A percentile compares a stretch with the other conserved stretches of the same genome.
phyloP scores from a whole-genome alignment of 2,888 invertebrate species.

The Ferdinandea cuprea region DNA sequence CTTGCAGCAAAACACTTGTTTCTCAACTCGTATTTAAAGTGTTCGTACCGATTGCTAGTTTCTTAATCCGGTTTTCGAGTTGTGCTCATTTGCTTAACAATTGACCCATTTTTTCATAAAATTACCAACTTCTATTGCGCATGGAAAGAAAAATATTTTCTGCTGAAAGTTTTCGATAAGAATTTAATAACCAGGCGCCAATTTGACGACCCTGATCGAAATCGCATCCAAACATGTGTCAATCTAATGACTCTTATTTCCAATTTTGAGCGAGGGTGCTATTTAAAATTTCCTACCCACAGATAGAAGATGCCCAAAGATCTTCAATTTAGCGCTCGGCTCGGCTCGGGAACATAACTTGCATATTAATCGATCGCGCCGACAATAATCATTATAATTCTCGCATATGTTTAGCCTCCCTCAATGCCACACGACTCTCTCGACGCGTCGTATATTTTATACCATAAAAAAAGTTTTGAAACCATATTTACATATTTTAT shows the following conservation, averaged over 20 bases:
- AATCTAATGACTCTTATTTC: conserved; percentile 13
- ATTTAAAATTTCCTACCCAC: conserved; percentile 15
- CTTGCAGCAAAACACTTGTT: too few species aligned
- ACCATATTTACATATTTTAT: conserved; percentile 37
- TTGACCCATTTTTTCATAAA: too few species aligned
- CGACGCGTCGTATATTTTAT: not conserved
- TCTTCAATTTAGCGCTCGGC: conserved; percentile 17
- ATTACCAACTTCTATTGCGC: too few species aligned
- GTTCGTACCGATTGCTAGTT: too few species aligned
- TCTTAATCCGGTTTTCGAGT: too few species aligned
- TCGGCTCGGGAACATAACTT: conserved; percentile 18
- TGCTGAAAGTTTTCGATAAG: too few species aligned
- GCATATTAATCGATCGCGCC: conserved; percentile 36
- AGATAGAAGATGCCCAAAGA: conserved; percentile 16
- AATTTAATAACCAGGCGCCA: not conserved
- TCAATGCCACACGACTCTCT: conserved; percentile 13
- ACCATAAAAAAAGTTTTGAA: conserved; percentile 7
- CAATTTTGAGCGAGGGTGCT: conserved; percentile 4
- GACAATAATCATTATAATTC: conserved; percentile 13
- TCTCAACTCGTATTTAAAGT: too few species aligned
- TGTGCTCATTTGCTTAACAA: too few species aligned
- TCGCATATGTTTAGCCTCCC: conserved; percentile 11
- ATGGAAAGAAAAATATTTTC: too few species aligned
- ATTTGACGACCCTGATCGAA: conserved; percentile 27
- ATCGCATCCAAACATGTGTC: conserved; percentile 13